Evolutionary conservation across 92 coral and sea anemone species (phyloP).

Genomic region (Hydrozoanthus gracilis): DNA sequence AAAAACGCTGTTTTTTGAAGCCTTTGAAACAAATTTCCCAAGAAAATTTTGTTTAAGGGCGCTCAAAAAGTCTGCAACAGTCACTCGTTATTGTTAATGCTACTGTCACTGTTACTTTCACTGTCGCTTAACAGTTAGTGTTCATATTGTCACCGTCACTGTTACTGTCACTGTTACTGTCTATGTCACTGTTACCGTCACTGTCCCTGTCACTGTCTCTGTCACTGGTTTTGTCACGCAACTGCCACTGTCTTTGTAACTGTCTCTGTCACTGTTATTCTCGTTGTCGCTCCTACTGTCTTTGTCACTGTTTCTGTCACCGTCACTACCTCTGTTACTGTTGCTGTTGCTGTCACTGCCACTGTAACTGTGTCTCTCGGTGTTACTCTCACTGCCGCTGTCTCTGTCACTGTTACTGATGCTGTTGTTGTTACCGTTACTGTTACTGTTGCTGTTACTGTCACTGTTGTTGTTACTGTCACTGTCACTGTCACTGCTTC

Average conservation of each 20-base stretch:
- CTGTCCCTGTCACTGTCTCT: not conserved
- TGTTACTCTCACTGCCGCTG: not conserved
- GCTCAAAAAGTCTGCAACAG: not conserved
- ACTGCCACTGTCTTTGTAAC: not conserved
- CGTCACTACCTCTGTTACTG: not conserved
- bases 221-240: not conserved
- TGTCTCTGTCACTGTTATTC: too few relatives aligned
- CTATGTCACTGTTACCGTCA: not conserved
- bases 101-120: not conserved
- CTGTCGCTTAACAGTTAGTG: not conserved
- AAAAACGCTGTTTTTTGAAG: too few relatives aligned
- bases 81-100: not conserved
- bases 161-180: not conserved
- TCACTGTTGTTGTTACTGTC: not conserved
- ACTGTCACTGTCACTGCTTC: not conserved
- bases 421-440: not conserved
- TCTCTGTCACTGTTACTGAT: not conserved
- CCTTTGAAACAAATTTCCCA: too few relatives aligned
- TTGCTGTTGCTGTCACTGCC: not conserved
- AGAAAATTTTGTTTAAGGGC: too few relatives aligned
- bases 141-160: not conserved
- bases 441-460: not conserved
- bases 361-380: not conserved
- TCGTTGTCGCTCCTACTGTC: not conserved
- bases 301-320: not conserved